Conservation (phyloP, 2,113 vertebrate genomes). For the Hucho hucho region DNA sequence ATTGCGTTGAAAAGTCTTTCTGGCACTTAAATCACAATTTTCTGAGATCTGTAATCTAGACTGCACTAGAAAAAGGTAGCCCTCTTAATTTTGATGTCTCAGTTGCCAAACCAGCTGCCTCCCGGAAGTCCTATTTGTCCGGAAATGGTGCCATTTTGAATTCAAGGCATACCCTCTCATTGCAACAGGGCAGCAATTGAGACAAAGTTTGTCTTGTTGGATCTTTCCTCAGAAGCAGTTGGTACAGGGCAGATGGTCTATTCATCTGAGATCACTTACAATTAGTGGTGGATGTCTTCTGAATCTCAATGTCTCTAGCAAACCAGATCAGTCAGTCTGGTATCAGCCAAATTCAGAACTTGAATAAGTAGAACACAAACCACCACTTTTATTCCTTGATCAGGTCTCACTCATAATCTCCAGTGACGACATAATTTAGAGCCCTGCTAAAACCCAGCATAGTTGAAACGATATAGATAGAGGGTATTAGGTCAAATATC, state of each 20-base stretch:
- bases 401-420: not conserved
- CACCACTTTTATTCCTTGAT: not conserved
- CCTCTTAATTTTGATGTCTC: not conserved
- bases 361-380: not conserved
- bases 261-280: not conserved
- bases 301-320: not conserved
- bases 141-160: not conserved
- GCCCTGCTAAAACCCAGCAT: not conserved
- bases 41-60: not conserved
- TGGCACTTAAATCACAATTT: not conserved
- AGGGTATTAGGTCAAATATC: not conserved
- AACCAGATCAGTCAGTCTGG: not conserved
- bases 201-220: not conserved
- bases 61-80: not conserved
- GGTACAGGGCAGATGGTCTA: slow-evolving; percentile 1
- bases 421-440: not conserved
- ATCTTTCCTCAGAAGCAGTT: not conserved
- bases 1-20: too few species aligned
- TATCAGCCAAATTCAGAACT: not conserved
- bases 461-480: not conserved
- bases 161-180: not conserved
- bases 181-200: not conserved
- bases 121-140: not conserved
- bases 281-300: not conserved
- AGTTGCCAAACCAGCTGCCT: not conserved